Evolutionary conservation across 2,113 vertebrate genomes (phyloP), one percentile per base, ranked within the genome.

Genomic region (Podocnemis expansa): DNA sequence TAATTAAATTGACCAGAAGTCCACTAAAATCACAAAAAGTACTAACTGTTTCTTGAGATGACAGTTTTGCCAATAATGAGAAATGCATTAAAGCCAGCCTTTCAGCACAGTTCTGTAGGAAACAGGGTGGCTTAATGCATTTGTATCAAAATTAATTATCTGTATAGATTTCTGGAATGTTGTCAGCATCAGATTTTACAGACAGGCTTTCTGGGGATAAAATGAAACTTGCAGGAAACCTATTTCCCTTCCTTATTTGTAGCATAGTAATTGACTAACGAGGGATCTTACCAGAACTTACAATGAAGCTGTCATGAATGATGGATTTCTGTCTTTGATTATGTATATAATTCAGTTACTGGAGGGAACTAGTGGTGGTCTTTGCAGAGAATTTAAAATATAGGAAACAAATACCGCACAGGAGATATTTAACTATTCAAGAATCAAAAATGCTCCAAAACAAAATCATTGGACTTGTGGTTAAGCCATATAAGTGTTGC

Each of bases 1-100:
- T n/a, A n/a, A n/a, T n/a, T n/a, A 93, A 89, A 90, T 55, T 79
- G 51, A 93, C 47, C 51, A 93, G 78, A 63, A 85, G 52, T 81
- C 22, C 60, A 76, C 25, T 52, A 85, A 89, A 92, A 82, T 70
- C 79, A 52, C 13, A 52, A 82, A 76, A 47, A 52, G 22, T 80
- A 60, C 5, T 13, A 75, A 21, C 5, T 11, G 2, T 70, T 89
- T 81, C 78, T 84, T 87, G 10, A 90, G 49, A 47, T 38, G 73
- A 27, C 38, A 81, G 83, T 84, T 82, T 43, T 89, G 86, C 45
- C 73, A 24, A 6, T 0, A 49, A 54, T 34, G 4, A 83, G 63
- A 96, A 90, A 55, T 52, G 11, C 14, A 87, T 58, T 89, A 91
- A 87, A 81, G 7, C 1, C 51, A 70, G 52, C 2, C 27, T 87